A percentile compares a stretch with the other conserved stretches of the same genome.
Conservation (phyloP, 1,140 invertebrate genomes). For the Pygmarrhopalites habei region DNA sequence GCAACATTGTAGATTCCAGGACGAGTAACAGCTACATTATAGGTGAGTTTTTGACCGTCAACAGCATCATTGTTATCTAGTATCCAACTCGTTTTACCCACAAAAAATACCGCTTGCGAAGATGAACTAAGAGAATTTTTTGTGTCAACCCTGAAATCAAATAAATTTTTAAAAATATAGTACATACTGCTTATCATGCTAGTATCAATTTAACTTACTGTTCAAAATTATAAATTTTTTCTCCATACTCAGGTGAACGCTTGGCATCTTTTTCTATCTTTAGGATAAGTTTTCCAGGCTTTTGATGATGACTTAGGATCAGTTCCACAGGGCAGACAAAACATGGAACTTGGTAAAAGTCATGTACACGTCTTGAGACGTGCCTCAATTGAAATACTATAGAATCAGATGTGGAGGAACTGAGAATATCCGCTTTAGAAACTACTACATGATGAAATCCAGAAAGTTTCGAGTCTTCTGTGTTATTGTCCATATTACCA, state of each 20-base stretch:
- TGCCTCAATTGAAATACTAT: slow-evolving; percentile 10
- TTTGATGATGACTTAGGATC: not conserved
- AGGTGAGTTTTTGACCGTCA: slow-evolving; percentile 5
- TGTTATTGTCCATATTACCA: not conserved
- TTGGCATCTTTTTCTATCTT: slow-evolving; percentile 6
- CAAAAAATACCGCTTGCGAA: slow-evolving; percentile 23
- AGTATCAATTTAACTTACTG: not conserved
- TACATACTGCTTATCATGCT: not conserved
- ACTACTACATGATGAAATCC: not conserved
- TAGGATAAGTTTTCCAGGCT: slow-evolving; percentile 6
- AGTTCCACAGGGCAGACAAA: slow-evolving; percentile 15
- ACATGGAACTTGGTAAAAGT: slow-evolving; percentile 8
- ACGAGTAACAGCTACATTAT: slow-evolving; percentile 18
- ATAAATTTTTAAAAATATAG: slow-evolving; percentile 6
- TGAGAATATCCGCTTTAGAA: not conserved
- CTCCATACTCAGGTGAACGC: not conserved
- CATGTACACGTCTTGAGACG: not conserved
- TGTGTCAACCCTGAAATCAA: not conserved
- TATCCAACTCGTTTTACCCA: slow-evolving; percentile 31
- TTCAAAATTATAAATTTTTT: not conserved
- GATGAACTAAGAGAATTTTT: not conserved
- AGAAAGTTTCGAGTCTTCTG: not conserved
- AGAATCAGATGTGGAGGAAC: not conserved
- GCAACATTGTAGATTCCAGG: slow-evolving; percentile 36
- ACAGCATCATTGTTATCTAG: not conserved